A percentile compares a stretch with the other conserved stretches of the same genome.
These are phyloP conservation scores for Petrocephalus schoutedeni DNA, from an alignment of 2,797 vertebrate species.

Conservation along the genomic window DNA sequence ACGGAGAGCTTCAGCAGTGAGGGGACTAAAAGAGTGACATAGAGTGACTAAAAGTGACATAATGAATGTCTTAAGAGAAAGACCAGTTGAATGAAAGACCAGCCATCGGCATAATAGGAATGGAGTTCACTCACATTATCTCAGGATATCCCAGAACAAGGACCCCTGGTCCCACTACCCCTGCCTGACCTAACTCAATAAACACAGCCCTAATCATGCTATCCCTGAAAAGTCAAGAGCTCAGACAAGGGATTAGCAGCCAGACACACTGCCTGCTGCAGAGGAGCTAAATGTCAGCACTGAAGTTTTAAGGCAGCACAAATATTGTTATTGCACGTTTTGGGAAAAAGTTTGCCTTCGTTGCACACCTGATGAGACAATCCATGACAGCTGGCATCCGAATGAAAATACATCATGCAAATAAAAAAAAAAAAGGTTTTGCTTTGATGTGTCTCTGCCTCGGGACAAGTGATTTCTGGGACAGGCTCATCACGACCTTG, in stretches of 20 bases:
- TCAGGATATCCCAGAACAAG: not conserved
- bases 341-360: not conserved
- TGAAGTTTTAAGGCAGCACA: not conserved
- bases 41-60: not conserved
- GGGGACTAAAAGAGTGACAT: not conserved
- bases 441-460: not conserved
- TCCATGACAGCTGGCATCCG: not conserved
- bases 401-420: not conserved
- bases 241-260: not conserved
- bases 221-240: not conserved
- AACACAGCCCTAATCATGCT: not conserved
- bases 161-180: not conserved
- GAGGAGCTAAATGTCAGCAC: not conserved
- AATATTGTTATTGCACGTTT: not conserved
- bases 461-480: not conserved
- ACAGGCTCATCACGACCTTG: not conserved
- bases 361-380: not conserved
- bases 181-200: not conserved
- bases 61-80: not conserved
- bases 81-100: not conserved
- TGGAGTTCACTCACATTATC: not conserved
- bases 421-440: not conserved
- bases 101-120: not conserved
- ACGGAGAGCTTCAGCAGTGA: not conserved
- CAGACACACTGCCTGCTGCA: not conserved